Evolutionary conservation across 2,888 invertebrate species (phyloP), one percentile per base, ranked within the genome.

Genomic region (Drosophila nigritarsus): DNA sequence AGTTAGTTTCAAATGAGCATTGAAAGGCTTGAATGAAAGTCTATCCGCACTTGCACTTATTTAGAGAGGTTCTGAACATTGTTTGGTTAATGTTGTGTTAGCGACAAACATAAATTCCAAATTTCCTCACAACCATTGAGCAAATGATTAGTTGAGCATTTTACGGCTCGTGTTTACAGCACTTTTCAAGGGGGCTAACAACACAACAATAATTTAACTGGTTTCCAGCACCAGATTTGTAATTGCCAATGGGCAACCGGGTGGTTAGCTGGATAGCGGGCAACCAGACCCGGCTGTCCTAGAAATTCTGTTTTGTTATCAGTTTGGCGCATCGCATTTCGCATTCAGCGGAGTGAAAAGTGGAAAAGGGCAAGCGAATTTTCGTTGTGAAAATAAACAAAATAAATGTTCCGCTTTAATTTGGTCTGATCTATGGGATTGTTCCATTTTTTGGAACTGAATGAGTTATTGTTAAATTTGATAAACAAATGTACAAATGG

Each of bases 101-200:
- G 24, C 9, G 48, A 51, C 53, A 78, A 71, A 48, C 55, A 79
- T 87, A 79, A 86, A 89, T 89, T 82, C 62, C 49, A 70, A 80
- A 86, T 84, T 72, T 69, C 59, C 60, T 71, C 66, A 61, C 74
- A 74, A 78, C 76, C 81, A 74, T 68, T 89, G 84, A 72, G 72
- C 79, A 85, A 75, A 87, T 87, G 84, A 88, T 86, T 80, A 74
- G 73, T 72, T 65, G 61, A 75, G 67, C 66, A 27, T 73, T 74
- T 81, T 27, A 29, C 29, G 73, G 54, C 24, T 50, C 13, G 58
- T 62, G 73, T 40, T 73, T 55, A 59, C 38, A 64, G 30, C 49
- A 53, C 38, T 58, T 75, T 53, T n/a, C 29, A 30, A 45, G 36
- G 13, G 29, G 27, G 45, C 32, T 40, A 70, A 42, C 54, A 66